Base-by-base conservation (phyloP, 2,797 vertebrate species). In the Geotrypetes seraphini region DNA sequence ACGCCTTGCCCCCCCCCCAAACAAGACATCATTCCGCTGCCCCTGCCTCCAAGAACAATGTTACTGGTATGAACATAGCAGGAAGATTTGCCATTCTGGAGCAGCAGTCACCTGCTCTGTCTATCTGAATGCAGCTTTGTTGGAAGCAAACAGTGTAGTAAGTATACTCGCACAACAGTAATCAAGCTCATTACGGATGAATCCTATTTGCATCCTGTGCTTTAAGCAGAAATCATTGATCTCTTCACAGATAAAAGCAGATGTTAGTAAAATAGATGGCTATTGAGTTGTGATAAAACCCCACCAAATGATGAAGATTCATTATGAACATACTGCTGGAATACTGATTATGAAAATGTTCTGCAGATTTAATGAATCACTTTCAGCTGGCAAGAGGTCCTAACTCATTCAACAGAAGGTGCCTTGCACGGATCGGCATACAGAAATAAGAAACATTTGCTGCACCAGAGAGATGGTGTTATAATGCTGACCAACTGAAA, bases 371-470 rank as follows among this genome's bases (percentile, higher is more conserved):
- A 40, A 60, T 55, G 39, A 70, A 59, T 54, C 40, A 28, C 15
- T 63, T 43, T 62, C 14, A 36, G 42, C 45, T 46, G 41, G 39
- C 31, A 57, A 55, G 35, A 39, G 29, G 27, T 52, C 46, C 20
- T 65, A 47, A 46, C 31, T 55, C 36, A 43, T 40, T 45, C 62
- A 50, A 60, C 47, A 58, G 53, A 57, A 60, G 44, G 39, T 57
- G 25, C 8, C 25, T 50, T 57, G 38, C 40, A 53, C 42, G 51
- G 47, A 56, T 64, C 60, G 60, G 45, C 36, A 54, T 7, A 33
- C 12, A 47, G 14, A 57, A 53, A 47, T 48, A 46, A 59, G 50
- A 53, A 48, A 43, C 46, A 60, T 23, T 49, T 38, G n/a, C n/a
- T n/a, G n/a, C n/a, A 32, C 31, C 17, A 29, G 45, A 66, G 50